These are phyloP conservation scores for Mesocentrotus franciscanus DNA, from an alignment of 53 echinoderm and acorn worm genomes.

Conservation along the genomic window DNA sequence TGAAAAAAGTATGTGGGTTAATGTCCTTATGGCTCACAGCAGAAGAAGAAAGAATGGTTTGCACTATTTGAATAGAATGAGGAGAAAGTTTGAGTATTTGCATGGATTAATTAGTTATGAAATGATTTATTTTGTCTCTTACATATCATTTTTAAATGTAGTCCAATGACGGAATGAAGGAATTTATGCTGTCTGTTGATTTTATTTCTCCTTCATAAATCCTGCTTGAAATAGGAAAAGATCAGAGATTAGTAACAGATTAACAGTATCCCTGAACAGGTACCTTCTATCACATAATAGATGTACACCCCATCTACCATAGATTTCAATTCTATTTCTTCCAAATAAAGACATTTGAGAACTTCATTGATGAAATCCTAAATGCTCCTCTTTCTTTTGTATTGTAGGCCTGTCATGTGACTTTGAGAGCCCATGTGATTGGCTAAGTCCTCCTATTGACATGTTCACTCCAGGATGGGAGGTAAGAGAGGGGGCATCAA, in stretches of 20 bases:
- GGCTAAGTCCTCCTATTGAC: slow-evolving; percentile 32
- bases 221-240: neutral
- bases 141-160: no score
- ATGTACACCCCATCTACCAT: neutral
- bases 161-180: no score
- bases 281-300: neutral
- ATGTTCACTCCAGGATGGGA: slow-evolving; percentile 28
- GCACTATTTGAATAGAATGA: no score
- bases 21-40: no score
- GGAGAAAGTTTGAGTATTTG: no score
- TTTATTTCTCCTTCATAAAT: neutral
- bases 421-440: slow-evolving; percentile 43
- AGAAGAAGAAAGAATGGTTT: no score
- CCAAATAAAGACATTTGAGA: neutral
- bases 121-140: no score
- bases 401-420: slow-evolving; percentile 47
- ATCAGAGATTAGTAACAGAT: neutral
- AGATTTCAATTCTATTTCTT: neutral
- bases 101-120: no score
- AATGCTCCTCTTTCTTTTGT: neutral
- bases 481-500: slow-evolving; percentile 17
- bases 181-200: no score
- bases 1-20: no score
- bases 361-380: neutral
- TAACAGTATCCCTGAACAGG: no score